These are phyloP conservation scores for Prunella fulvescens DNA, from an alignment of 2,113 vertebrate species.

Conservation along the genomic window DNA sequence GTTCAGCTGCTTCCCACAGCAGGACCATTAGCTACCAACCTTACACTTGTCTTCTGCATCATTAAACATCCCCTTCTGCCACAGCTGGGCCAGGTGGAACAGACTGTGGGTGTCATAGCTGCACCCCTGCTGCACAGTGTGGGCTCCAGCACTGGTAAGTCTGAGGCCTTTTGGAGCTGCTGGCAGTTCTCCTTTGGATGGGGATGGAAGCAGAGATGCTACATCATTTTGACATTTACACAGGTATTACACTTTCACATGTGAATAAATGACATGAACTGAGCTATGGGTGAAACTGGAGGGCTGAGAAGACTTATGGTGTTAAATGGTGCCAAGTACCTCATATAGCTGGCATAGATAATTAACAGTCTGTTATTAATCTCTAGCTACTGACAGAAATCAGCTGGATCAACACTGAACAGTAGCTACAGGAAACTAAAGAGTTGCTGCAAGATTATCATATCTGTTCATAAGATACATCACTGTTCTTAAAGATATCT, in stretches of 20 bases:
- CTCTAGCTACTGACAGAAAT: not conserved
- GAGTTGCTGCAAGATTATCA: not conserved
- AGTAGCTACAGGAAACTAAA: not conserved
- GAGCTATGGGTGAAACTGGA: not conserved
- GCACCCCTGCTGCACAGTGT: not conserved
- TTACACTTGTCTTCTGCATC: not conserved
- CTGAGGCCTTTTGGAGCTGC: not conserved
- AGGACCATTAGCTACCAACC: not conserved
- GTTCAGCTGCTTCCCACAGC: not conserved
- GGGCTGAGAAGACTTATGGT: not conserved
- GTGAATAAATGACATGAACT: not conserved
- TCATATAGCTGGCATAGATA: not conserved
- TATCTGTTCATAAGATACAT: not conserved
- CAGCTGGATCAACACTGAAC: not conserved
- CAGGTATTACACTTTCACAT: accelerated
- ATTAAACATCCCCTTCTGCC: not conserved
- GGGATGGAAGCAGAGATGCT: not conserved
- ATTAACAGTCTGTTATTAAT: not conserved
- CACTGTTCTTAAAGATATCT: not conserved
- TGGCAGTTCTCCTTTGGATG: not conserved
- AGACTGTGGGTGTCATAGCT: not conserved
- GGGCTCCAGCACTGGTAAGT: not conserved
- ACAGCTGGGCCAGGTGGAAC: not conserved
- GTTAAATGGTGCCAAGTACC: not conserved
- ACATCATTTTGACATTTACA: not conserved